Conservation (phyloP, 2,113 vertebrate genomes). For the Pitta sordida region DNA sequence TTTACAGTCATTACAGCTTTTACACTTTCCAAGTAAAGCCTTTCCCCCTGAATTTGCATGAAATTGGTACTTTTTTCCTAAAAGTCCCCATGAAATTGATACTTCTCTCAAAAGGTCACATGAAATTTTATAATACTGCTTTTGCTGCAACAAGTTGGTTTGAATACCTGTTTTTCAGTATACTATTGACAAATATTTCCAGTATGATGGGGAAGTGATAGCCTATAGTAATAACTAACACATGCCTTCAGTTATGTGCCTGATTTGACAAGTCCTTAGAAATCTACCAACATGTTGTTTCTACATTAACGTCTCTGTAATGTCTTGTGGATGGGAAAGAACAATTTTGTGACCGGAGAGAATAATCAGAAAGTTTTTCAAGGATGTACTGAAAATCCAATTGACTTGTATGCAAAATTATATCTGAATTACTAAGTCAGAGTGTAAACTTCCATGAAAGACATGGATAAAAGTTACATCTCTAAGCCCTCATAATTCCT, state of each 20-base stretch:
- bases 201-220: background rate
- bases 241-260: background rate
- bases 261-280: background rate
- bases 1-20: conserved; percentile 30
- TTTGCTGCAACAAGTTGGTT: conserved; percentile 6
- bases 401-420: background rate
- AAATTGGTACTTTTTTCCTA: conserved; percentile 16
- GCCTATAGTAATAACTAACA: background rate
- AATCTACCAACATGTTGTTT: background rate
- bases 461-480: background rate
- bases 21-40: conserved; percentile 1
- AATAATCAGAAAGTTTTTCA: background rate
- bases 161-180: background rate
- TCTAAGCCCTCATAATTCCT: background rate
- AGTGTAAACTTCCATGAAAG: background rate
- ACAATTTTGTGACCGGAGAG: background rate
- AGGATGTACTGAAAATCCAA: background rate
- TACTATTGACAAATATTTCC: background rate
- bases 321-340: background rate
- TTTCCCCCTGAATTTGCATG: conserved; percentile 12
- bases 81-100: conserved; percentile 20
- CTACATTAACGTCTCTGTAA: background rate
- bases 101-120: conserved; percentile 2
- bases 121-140: background rate
- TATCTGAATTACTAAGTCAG: background rate